phyloP scores from a whole-genome alignment of 2,113 vertebrate species.

The Delphinus delphis region DNA sequence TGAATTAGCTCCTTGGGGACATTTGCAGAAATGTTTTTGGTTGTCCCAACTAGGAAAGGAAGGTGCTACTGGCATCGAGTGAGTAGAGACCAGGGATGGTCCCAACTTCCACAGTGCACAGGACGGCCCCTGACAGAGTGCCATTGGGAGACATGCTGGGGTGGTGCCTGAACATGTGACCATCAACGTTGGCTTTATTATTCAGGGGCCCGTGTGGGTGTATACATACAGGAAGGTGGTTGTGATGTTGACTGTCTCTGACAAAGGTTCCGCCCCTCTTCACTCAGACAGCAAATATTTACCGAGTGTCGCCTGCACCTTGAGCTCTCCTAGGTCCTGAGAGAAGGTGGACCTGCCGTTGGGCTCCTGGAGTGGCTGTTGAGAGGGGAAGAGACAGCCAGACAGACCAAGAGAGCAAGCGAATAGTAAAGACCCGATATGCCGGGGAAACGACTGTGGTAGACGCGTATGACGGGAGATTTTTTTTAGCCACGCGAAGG shows the following conservation, averaged over 20 bases:
- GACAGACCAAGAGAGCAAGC: too few species aligned
- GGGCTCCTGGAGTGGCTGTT: neutral
- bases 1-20: neutral
- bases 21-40: rapidly evolving
- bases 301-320: rapidly evolving
- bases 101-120: rapidly evolving
- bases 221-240: neutral
- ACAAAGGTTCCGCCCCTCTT: neutral
- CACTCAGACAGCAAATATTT: neutral
- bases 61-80: neutral
- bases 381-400: neutral
- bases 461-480: neutral
- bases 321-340: neutral
- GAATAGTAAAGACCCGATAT: rapidly evolving
- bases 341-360: neutral
- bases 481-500: rapidly evolving
- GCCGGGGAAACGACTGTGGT: neutral
- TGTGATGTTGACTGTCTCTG: neutral
- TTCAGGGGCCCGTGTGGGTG: neutral
- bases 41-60: neutral
- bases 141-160: rapidly evolving
- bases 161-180: rapidly evolving
- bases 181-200: rapidly evolving
- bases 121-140: rapidly evolving
- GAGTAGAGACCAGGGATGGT: neutral